Evolutionary conservation across 2,797 vertebrate species (phyloP).

Genomic region (Fistularia commersonii): DNA sequence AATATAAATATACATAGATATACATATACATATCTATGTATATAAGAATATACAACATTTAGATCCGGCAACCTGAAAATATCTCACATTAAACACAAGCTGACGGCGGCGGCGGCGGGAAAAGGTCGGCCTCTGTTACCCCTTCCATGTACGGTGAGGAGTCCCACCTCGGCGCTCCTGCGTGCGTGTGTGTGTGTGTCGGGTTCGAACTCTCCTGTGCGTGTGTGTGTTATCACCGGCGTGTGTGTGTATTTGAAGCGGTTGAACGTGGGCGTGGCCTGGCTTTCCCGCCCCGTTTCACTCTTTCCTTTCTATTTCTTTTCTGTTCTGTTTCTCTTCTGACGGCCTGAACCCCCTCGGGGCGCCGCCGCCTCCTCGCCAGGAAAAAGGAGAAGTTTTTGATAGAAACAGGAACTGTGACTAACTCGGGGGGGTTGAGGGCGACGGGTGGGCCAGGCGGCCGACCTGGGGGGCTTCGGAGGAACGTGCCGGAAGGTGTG

Average conservation of each 20-base stretch:
- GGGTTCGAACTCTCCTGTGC: slow-evolving; percentile 15
- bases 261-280: slow-evolving; percentile 29
- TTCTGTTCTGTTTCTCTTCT: background rate
- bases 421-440: too few relatives aligned
- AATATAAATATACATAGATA: too few relatives aligned
- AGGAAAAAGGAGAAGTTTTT: too few relatives aligned
- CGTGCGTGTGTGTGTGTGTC: slow-evolving; percentile 14
- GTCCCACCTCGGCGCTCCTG: slow-evolving; percentile 23
- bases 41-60: too few relatives aligned
- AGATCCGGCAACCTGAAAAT: too few relatives aligned
- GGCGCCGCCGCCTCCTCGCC: too few relatives aligned
- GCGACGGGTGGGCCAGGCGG: too few relatives aligned
- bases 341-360: background rate
- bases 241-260: slow-evolving; percentile 20
- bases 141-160: slow-evolving; percentile 76
- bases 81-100: background rate
- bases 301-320: slow-evolving; percentile 10
- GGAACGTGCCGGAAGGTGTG: too few relatives aligned
- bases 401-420: too few relatives aligned
- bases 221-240: slow-evolving; percentile 2
- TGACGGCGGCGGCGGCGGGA: too few relatives aligned
- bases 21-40: too few relatives aligned
- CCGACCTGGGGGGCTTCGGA: too few relatives aligned
- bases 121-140: slow-evolving; percentile 53
- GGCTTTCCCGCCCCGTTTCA: slow-evolving; percentile 22